phyloP scores from a whole-genome alignment of 1,140 invertebrate genomes.

The Ceratina australensis region DNA sequence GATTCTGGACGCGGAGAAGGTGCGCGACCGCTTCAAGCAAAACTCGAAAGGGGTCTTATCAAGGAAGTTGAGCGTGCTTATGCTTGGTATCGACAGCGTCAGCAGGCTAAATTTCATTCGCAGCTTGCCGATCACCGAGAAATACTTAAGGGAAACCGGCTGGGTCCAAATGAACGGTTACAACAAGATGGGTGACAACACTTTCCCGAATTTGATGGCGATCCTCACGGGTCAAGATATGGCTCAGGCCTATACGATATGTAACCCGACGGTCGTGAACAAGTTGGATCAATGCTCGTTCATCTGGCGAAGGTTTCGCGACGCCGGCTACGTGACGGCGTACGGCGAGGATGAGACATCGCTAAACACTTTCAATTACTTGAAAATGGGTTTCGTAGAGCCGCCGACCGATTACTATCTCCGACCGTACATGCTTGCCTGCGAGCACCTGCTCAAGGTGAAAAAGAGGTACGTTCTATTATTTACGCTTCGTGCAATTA shows the following conservation, averaged over 20 bases:
- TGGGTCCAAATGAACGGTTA: constrained; percentile 82
- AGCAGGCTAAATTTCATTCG: constrained; percentile 88
- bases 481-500: neutral
- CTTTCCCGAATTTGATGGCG: constrained; percentile 91
- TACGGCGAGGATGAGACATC: constrained; percentile 88
- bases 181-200: constrained; percentile 88
- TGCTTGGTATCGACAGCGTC: constrained; percentile 91
- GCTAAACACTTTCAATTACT: constrained; percentile 91
- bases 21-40: constrained; percentile 65
- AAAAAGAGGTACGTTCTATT: constrained; percentile 68
- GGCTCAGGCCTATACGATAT: constrained; percentile 76
- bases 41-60: neutral
- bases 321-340: constrained; percentile 87
- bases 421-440: constrained; percentile 86
- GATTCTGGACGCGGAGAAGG: constrained; percentile 69
- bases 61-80: constrained; percentile 82
- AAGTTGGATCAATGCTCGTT: constrained; percentile 85
- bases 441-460: constrained; percentile 82
- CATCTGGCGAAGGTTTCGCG: constrained; percentile 88
- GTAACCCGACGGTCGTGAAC: constrained; percentile 77
- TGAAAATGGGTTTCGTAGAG: constrained; percentile 87
- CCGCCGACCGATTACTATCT: constrained; percentile 92
- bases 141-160: constrained; percentile 82
- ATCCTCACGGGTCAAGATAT: constrained; percentile 84
- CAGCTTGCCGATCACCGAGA: constrained; percentile 87